Percentiles rank a stretch among this genome's conserved stretches.
These are phyloP conservation scores for Chelon auratus DNA, from an alignment of 2,797 vertebrate species.

Conservation along the genomic window DNA sequence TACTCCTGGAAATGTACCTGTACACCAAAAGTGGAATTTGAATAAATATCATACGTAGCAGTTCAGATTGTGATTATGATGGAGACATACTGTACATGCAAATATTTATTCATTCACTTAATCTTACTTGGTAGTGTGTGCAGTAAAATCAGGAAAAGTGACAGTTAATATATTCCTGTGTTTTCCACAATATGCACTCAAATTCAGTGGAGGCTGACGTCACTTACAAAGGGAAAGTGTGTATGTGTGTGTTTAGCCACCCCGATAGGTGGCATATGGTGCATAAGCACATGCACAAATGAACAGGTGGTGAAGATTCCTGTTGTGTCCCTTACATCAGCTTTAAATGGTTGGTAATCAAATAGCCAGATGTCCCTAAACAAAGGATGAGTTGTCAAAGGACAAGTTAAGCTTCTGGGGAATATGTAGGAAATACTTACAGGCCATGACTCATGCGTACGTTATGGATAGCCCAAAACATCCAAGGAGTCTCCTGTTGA, in stretches of 20 bases:
- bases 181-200: background rate
- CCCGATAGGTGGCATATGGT: conserved; percentile 6
- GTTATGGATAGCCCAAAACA: conserved; percentile 21
- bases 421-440: conserved; percentile 44
- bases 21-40: conserved; percentile 14
- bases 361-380: conserved; percentile 49
- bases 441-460: conserved; percentile 34
- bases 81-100: background rate
- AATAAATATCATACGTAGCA: background rate
- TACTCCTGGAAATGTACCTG: conserved; percentile 23
- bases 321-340: conserved; percentile 44
- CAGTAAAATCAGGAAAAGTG: background rate
- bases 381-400: conserved; percentile 47
- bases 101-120: background rate
- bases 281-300: background rate
- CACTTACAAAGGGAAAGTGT: background rate
- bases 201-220: conserved; percentile 5
- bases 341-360: conserved; percentile 53
- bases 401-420: conserved; percentile 10
- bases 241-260: background rate
- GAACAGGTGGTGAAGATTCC: conserved; percentile 31
- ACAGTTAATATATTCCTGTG: conserved; percentile 1
- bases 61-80: background rate
- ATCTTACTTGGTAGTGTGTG: background rate
- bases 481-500: conserved; percentile 34